Base-by-base conservation (phyloP, 2,888 invertebrate genomes). In the Sarcophaga rosellei region DNA sequence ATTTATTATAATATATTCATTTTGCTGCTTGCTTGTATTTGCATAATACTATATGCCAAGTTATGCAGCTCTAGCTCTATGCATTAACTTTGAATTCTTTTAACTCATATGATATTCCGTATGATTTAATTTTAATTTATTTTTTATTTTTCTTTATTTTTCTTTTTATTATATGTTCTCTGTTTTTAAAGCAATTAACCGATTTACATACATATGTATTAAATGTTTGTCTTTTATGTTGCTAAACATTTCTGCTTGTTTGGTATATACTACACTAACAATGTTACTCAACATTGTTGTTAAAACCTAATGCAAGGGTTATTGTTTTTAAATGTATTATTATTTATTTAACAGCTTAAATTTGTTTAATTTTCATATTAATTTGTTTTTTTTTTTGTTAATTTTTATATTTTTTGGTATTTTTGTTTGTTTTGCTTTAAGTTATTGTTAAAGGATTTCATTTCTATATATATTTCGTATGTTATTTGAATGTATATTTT, bases 71-170 rank as follows among this genome's bases (percentile, higher is more conserved):
- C 66, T 77, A 72, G 35, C 12, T n/a, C 77, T 75, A 79, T 77
- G 68, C 66, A 53, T 76, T 4, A 73, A 80, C 73, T 47, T 63
- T 73, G 77, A 80, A 15, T 53, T 53, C 76, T 44, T 23, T 25
- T 68, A 79, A 79, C 25, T 79, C 69, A 45, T 62, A 86, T 89
- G 87, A 88, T 89, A 89, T 89, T 88, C 88, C 87, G 84, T 87
- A 82, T 65, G 75, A 73, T 77, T 61, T 75, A 74, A 62, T 66
- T 59, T 70, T 10, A 66, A 59, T 59, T 89, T 86, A n/a, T n/a
- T 89, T 79, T 89, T 82, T 75, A 87, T 88, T 86, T 88, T 86
- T 88, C 80, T 85, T 81, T 78, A 61, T 87, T 45, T 81, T 81
- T 73, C 59, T 62, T 79, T 73, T 25, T 25, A 25, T 25, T 4